A percentile compares a stretch with the other conserved stretches of the same genome.
phyloP scores from a whole-genome alignment of 35 echinoderm and acorn worm genomes.

The Holothuria glaberrima region DNA sequence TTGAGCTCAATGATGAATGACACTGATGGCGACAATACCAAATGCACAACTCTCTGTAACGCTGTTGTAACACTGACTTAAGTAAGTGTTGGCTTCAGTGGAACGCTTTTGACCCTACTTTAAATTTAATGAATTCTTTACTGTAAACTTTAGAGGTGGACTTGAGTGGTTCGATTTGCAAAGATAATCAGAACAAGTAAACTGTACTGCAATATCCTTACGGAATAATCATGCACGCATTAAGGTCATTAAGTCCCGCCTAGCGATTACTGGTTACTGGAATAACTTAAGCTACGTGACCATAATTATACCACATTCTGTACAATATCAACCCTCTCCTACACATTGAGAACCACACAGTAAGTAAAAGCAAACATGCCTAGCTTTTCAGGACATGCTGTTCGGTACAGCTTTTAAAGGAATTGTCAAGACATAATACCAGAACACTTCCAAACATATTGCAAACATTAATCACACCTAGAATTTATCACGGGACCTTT shows the following conservation, averaged over 20 bases:
- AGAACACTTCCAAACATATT: background rate
- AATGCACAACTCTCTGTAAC: background rate
- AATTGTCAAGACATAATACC: background rate
- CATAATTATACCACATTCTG: background rate
- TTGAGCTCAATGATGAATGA: too few species aligned
- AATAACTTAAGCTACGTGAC: background rate
- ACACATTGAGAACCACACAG: background rate
- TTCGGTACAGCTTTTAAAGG: background rate
- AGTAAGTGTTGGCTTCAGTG: too few species aligned
- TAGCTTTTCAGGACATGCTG: background rate
- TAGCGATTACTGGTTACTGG: background rate
- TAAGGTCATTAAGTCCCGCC: background rate
- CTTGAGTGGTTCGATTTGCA: background rate
- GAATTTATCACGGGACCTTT: background rate
- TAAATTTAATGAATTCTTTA: background rate
- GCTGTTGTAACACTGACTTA: too few species aligned
- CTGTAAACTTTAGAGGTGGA: background rate
- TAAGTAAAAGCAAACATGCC: background rate
- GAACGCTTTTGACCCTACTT: too few species aligned
- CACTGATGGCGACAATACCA: background rate
- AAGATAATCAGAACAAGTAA: background rate
- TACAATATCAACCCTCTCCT: background rate
- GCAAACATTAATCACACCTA: background rate
- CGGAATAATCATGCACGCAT: too few species aligned
- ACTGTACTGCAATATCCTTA: too few species aligned